Evolutionary conservation across 2,797 vertebrate species (phyloP), one percentile per base, ranked within the genome.

Genomic region (Morus bassanus): DNA sequence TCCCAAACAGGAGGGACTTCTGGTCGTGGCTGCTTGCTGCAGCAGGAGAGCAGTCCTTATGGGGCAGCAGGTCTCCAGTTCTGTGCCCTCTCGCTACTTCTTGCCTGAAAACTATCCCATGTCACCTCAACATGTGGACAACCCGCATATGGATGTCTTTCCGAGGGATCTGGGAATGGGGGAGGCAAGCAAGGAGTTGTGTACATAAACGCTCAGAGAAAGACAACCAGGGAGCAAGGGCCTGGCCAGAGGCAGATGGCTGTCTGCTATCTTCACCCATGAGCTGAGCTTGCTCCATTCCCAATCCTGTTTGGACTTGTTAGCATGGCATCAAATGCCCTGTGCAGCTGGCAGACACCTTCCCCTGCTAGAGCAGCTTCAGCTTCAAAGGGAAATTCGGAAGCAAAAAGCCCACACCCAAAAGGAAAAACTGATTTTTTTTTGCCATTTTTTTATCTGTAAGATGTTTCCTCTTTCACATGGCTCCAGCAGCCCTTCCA

Each of bases 381-480:
- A 74, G 63, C 89, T 96, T 95, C 92, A 93, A 93, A 95, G 60
- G 64, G 68, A 78, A 91, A 92, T 76, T 84, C 23, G 7, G 94
- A 96, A 96, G 88, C 39, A 48, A 91, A 78, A 88, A 83, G 67
- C 70, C 86, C 89, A 80, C 19, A 10, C 75, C 83, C 89, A 85
- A 76, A 81, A 94, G 88, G 92, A 95, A 96, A 91, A 73, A 23
- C 51, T 82, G 50, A 51, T 70, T 39, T n/a, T 54, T 54, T 54
- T 31, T 60, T 22, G 12, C 19, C 12, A 2, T 67, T 85, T 86
- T 73, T 91, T 91, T 53, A 85, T 95, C 88, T 93, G 51, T 70
- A 78, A 84, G 60, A 78, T 37, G 37, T 80, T 96, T 96, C 95
- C 95, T 88, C 72, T 80, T 92, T 96, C 69, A 86, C 89, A 91